Evolutionary conservation across 2,888 invertebrate genomes (phyloP).

Genomic region (Brachyopa scutellaris): DNA sequence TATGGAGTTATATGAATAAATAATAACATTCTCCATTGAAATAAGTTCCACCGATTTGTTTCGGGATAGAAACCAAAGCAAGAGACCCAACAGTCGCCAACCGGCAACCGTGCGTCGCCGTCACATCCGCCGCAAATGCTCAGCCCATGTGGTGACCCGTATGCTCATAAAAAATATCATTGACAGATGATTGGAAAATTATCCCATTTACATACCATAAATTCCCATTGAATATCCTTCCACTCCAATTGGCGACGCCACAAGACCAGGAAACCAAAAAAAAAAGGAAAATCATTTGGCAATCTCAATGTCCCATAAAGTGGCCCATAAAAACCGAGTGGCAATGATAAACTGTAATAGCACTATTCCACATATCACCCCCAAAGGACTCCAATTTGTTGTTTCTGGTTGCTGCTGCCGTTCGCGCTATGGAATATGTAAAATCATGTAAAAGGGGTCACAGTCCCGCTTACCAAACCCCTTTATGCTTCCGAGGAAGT

Average conservation of each 20-base stretch:
- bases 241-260: too few relatives aligned
- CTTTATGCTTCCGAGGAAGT: constrained; percentile 45
- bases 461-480: constrained; percentile 16
- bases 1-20: constrained; percentile 6
- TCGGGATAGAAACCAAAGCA: background rate
- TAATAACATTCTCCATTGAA: constrained; percentile 16
- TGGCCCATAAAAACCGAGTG: constrained; percentile 69
- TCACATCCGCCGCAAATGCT: constrained; percentile 37
- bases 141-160: background rate
- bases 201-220: constrained; percentile 77
- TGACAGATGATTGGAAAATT: constrained; percentile 76
- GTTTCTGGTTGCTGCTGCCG: background rate
- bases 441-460: constrained; percentile 20
- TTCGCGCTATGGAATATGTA: constrained; percentile 33
- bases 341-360: constrained; percentile 72
- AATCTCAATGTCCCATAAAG: constrained; percentile 72
- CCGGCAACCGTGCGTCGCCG: constrained; percentile 5
- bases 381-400: constrained; percentile 72
- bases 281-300: constrained; percentile 63
- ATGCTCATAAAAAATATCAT: constrained; percentile 62
- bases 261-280: too few relatives aligned
- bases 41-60: too few relatives aligned
- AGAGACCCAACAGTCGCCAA: background rate
- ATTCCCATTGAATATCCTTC: constrained; percentile 58
- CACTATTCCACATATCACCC: constrained; percentile 72